phyloP scores from a whole-genome alignment of 2,797 vertebrate species.

The Microchirus variegatus region DNA sequence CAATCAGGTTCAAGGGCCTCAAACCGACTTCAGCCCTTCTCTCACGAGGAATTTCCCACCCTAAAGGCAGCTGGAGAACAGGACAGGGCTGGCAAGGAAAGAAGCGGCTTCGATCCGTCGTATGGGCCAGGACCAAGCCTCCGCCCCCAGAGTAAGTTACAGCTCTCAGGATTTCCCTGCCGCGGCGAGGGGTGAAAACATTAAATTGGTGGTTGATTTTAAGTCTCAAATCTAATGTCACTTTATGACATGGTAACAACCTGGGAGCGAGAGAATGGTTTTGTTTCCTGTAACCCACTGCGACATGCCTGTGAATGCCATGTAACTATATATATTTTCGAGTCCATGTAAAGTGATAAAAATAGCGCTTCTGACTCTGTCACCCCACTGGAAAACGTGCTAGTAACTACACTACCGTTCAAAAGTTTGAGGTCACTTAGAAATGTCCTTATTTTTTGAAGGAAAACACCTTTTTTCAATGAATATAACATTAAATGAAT shows the following conservation, averaged over 20 bases:
- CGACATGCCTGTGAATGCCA: background rate
- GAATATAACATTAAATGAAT: no score
- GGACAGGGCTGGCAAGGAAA: constrained; percentile 99
- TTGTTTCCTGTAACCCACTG: background rate
- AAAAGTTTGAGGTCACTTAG: no score
- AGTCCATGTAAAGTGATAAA: no score
- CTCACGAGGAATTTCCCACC: constrained; percentile 99
- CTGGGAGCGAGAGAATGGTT: background rate
- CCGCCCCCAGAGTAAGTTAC: constrained; percentile 97
- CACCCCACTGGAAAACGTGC: no score
- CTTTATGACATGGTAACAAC: background rate
- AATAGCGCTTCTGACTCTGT: no score
- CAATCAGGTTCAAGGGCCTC: constrained; percentile 97
- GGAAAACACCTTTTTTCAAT: no score
- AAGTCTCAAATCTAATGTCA: no score
- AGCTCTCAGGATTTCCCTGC: constrained; percentile 72
- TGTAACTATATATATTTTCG: background rate
- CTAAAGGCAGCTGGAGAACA: constrained; percentile 99
- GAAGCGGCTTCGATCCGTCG: constrained; percentile 99
- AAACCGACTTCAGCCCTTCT: constrained; percentile 99
- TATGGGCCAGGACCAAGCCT: constrained; percentile 99
- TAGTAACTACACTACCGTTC: no score
- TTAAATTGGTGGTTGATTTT: no score
- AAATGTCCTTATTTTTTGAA: no score
- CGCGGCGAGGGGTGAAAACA: background rate